Conservation (phyloP, 2,888 invertebrate species). For the Callyntrura guangdongensis region DNA sequence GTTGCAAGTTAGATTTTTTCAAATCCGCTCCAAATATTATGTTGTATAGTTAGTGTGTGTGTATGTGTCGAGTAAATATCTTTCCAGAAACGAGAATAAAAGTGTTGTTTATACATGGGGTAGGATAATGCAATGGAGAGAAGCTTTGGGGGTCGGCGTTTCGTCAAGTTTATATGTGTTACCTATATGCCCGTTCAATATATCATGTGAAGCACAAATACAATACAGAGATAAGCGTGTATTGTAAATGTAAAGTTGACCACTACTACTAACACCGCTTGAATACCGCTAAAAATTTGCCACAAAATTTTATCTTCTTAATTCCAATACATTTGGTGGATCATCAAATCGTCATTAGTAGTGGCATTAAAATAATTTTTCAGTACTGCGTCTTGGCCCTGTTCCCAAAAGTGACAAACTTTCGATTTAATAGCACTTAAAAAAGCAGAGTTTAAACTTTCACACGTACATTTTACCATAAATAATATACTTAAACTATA, state of each 20-base stretch:
- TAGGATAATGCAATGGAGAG: conserved; percentile 53
- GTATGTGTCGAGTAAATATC: conserved; percentile 48
- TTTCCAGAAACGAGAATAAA: conserved; percentile 68
- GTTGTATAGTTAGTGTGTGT: neutral
- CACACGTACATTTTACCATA: too few relatives aligned
- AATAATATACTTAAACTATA: too few relatives aligned
- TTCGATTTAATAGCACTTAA: neutral
- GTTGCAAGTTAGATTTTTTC: conserved; percentile 36
- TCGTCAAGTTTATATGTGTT: conserved; percentile 24
- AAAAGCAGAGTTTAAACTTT: too few relatives aligned
- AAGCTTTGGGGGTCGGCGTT: conserved; percentile 74
- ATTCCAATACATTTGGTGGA: neutral
- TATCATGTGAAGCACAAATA: conserved; percentile 8
- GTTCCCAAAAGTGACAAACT: neutral
- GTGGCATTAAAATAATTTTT: neutral
- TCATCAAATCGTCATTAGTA: neutral
- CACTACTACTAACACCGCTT: conserved; percentile 46
- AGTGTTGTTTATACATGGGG: conserved; percentile 55
- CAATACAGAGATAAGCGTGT: conserved; percentile 4
- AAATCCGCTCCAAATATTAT: conserved; percentile 63
- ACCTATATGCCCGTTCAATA: neutral
- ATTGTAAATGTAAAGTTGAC: conserved; percentile 34
- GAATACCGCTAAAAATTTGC: conserved; percentile 73
- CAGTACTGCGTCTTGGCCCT: neutral
- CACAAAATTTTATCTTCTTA: neutral